Evolutionary conservation across 2,797 vertebrate genomes (phyloP).

Genomic region (Semaprochilodus insignis): DNA sequence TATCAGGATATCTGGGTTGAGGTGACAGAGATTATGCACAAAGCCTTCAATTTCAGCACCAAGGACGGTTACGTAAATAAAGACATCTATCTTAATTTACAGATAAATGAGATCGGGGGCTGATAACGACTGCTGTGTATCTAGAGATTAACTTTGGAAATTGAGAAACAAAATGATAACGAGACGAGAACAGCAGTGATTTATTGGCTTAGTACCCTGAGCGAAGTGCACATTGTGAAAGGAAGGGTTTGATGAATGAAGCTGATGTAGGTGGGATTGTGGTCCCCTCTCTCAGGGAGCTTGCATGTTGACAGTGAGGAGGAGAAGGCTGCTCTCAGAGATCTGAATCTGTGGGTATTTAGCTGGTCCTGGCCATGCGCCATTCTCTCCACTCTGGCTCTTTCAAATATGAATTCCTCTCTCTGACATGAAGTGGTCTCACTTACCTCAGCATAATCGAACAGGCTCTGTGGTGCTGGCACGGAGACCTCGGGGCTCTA

Average conservation of each 20-base stretch:
- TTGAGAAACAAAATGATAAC: slow-evolving; percentile 8
- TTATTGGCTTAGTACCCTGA: background rate
- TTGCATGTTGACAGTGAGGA: slow-evolving; percentile 7
- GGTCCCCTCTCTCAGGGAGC: background rate
- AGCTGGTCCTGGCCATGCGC: no score
- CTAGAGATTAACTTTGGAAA: slow-evolving; percentile 4
- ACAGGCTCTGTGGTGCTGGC: no score
- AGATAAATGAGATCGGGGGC: background rate
- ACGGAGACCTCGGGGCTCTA: no score
- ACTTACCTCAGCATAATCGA: no score
- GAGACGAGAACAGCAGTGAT: background rate
- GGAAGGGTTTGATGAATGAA: slow-evolving; percentile 15
- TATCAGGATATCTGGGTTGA: background rate
- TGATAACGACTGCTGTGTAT: background rate
- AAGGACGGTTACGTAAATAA: background rate
- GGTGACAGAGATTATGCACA: background rate
- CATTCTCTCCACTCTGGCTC: no score
- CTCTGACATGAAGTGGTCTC: no score
- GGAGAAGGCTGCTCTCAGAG: slow-evolving; percentile 9
- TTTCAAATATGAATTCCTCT: no score
- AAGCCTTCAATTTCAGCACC: background rate
- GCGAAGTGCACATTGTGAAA: background rate
- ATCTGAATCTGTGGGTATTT: background rate
- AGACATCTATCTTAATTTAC: slow-evolving; percentile 2
- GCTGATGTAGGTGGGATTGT: slow-evolving; percentile 1